Percentiles rank a stretch among this genome's conserved stretches.
Conservation (phyloP, 2,113 vertebrate genomes). For the Vulpes lagopus region DNA sequence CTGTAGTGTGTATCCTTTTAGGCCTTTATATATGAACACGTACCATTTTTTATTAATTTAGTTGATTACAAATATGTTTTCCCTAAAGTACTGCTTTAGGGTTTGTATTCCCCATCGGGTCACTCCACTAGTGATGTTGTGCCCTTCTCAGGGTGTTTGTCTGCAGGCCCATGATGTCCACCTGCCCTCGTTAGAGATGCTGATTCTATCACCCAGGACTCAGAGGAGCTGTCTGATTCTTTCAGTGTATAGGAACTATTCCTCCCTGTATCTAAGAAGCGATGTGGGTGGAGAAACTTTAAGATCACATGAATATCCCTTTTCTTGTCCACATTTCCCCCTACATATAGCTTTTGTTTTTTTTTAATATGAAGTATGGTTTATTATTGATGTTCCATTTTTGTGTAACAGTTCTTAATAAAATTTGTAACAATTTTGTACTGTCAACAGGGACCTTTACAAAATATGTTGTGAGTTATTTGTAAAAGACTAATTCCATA, state of each 20-base stretch:
- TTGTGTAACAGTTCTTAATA: not conserved
- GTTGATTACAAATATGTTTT: not conserved
- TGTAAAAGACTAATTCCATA: slow-evolving; percentile 20
- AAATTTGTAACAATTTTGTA: slow-evolving; percentile 21
- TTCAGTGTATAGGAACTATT: not conserved
- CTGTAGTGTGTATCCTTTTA: not conserved
- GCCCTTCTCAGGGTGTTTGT: not conserved
- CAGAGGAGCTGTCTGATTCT: not conserved
- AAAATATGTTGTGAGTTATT: slow-evolving; percentile 34
- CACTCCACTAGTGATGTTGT: too few relatives aligned
- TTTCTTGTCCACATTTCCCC: not conserved
- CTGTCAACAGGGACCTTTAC: slow-evolving; percentile 11
- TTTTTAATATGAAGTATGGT: not conserved
- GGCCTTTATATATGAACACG: not conserved
- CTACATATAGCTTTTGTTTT: too few relatives aligned
- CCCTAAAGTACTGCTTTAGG: not conserved
- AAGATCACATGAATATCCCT: not conserved
- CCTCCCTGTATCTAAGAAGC: not conserved
- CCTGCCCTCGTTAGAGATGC: not conserved
- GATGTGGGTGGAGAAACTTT: not conserved
- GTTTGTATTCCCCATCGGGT: not conserved
- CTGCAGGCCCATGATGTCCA: not conserved
- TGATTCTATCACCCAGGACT: not conserved
- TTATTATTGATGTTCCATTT: slow-evolving; percentile 43
- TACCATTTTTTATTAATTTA: not conserved